Evolutionary conservation across 2,888 invertebrate genomes (phyloP).

Genomic region (Herminia tarsipennalis): DNA sequence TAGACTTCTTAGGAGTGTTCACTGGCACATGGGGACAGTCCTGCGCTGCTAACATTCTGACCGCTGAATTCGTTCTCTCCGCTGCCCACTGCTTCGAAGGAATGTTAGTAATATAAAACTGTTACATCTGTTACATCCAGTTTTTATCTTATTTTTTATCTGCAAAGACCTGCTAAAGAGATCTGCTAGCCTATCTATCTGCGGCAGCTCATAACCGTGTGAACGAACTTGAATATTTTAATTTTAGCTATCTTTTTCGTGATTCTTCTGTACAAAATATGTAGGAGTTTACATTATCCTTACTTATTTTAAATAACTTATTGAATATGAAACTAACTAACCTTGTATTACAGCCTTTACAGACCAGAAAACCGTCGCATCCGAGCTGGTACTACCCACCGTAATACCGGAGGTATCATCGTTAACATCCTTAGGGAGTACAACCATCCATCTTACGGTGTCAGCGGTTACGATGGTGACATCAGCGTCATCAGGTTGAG

Average conservation of each 20-base stretch:
- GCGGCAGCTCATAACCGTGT: no score
- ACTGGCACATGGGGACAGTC: slow-evolving; percentile 49
- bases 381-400: slow-evolving; percentile 57
- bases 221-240: no score
- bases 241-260: no score
- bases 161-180: no score
- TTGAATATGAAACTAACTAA: no score
- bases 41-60: slow-evolving; percentile 58
- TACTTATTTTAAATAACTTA: no score
- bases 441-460: slow-evolving; percentile 47
- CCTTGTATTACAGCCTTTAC: not conserved
- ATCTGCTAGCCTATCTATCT: no score
- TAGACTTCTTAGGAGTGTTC: slow-evolving; percentile 40
- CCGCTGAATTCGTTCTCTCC: slow-evolving; percentile 40
- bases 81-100: slow-evolving; percentile 59
- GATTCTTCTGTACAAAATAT: no score
- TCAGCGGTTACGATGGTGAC: slow-evolving; percentile 44
- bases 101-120: slow-evolving; percentile 43
- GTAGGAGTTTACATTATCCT: no score
- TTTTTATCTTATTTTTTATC: no score
- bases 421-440: slow-evolving; percentile 16
- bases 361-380: slow-evolving; percentile 47
- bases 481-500: slow-evolving; percentile 54
- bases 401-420: slow-evolving; percentile 56
- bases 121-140: not conserved